phyloP scores from a whole-genome alignment of 2,888 invertebrate species.

The Brachyopa scutellaris region DNA sequence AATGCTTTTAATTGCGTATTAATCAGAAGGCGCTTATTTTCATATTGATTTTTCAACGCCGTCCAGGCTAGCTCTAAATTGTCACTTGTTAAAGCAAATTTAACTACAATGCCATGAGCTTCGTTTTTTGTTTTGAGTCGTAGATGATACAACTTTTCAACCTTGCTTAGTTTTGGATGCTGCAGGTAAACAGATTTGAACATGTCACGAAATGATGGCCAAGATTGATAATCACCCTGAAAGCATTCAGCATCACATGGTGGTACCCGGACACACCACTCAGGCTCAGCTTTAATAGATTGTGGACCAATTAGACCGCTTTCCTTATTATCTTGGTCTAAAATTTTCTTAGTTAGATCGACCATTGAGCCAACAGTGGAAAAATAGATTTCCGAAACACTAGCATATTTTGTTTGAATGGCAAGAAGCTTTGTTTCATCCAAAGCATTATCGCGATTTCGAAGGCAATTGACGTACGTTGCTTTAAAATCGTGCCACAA shows the following conservation, averaged over 20 bases:
- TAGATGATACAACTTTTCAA: not conserved
- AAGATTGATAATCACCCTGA: slow-evolving; percentile 10
- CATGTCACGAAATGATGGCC: no score
- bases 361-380: not conserved
- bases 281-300: no score
- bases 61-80: no score
- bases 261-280: not conserved
- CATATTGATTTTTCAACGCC: no score
- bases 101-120: no score
- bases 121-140: no score
- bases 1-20: no score
- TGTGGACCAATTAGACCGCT: no score
- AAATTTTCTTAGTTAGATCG: not conserved
- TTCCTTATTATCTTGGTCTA: not conserved
- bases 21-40: no score
- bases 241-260: slow-evolving; percentile 12
- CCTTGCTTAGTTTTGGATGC: not conserved
- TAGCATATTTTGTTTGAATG: not conserved
- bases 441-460: not conserved
- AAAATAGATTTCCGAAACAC: not conserved
- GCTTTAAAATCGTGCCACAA: not conserved
- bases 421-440: not conserved
- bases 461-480: not conserved
- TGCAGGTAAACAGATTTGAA: not conserved
- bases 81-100: no score